Evolutionary conservation across 1,140 invertebrate species (phyloP), one percentile per base, ranked within the genome.

Genomic region (Procambarus virginalis): DNA sequence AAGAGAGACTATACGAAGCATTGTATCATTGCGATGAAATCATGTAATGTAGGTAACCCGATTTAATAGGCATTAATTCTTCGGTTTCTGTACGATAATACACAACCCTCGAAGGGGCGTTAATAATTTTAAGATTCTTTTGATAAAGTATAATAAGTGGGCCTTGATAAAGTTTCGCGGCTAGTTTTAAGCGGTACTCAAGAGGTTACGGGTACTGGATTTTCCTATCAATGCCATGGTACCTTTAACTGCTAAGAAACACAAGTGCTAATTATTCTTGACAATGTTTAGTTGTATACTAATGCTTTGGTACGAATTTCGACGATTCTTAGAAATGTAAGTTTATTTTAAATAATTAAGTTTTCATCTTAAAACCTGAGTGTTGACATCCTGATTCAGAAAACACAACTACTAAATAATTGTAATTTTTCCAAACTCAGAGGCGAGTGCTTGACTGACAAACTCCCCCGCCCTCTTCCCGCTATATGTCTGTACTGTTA

Each of bases 171-270:
- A 58, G 89, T 90, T 90, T 90, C 89, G 73, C 89, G 78, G 89
- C 84, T 90, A 90, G 89, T 90, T 90, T 90, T 86, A 90, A 85
- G 48, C 80, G 89, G 89, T 90, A 90, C 89, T 75, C 77, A 86
- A 85, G 68, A 90, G 89, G 83, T 90, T 90, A 90, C 89, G 89
- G 89, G 89, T 90, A 90, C 84, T 90, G 89, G 89, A 85, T 90
- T 90, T 90, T 90, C 89, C 89, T 90, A 90, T 75, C 89, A 90
- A 85, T 86, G 89, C 89, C 83, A 90, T 81, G 89, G 89, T 90
- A 90, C 89, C 89, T 90, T 86, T 85, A 86, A 90, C 89, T 90
- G 84, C 89, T 90, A 82, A 90, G 89, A 90, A 86, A 90, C 89
- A 86, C 89, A 90, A 90, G 77, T 34, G 68, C 60, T 78, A 73